Evolutionary conservation across 2,888 invertebrate genomes (phyloP), one percentile per base, ranked within the genome.

Genomic region (Caenorhabditis angaria): DNA sequence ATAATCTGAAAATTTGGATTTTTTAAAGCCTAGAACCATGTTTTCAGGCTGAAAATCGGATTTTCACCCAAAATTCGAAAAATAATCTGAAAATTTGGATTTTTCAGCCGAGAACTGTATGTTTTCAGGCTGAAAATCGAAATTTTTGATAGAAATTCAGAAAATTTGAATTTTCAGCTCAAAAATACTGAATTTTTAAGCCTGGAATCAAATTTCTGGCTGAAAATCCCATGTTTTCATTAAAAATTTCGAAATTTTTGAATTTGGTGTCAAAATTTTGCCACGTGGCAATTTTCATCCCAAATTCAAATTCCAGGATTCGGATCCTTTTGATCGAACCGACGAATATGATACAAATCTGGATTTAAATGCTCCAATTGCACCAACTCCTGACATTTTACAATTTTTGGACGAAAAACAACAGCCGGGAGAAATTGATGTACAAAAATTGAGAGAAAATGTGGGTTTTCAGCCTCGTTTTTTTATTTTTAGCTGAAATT

Each of bases 341-440:
- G 64, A 53, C 5, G 70, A 71, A 32, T 71, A 71, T 47, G 70
- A 71, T 35, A 66, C 55, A 51, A 63, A 71, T 35, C 55, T 71
- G 8, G 58, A 71, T 35, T 51, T 71, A 6, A 54, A 41, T 14
- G 65, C 70, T 48, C 70, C 65, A 6, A 59, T 62, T 12, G 63
- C 66, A 24, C 56, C 61, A 18, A 71, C 70, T 20, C 70, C 70
- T 10, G 70, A 71, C 50, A 71, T 71, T 60, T 66, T 63, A 2
- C 62, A 62, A 22, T 22, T 58, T 20, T 25, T 50, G 50, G 55
- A 25, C 41, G 24, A 50, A 50, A n/a, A n/a, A 3, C 24, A 22
- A 20, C 4, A 12, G 22, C 22, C 20, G 22, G 53, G 47, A 41
- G 47, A 48, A 2, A 18, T 41, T 18, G 48, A 32, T 22, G 35